Conservation (phyloP, 2,797 vertebrate genomes). For the Gadopsis bispinosus region DNA sequence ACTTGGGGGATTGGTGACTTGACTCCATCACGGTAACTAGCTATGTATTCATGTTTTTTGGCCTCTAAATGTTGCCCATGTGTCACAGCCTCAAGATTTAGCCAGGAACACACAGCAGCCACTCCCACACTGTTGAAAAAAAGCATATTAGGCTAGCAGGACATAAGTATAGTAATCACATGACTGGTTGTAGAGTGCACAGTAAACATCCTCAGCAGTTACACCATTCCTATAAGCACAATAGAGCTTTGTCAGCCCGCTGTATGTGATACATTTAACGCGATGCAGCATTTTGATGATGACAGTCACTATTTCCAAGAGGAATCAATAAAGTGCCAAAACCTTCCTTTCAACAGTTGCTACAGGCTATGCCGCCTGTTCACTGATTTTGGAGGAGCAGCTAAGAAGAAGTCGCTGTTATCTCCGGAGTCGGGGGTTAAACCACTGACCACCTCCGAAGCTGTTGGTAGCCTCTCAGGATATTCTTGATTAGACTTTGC, state of each 20-base stretch:
- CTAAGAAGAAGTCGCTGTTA: slow-evolving; percentile 50
- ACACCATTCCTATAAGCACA: slow-evolving; percentile 69
- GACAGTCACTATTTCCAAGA: slow-evolving; percentile 56
- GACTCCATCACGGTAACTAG: slow-evolving; percentile 11
- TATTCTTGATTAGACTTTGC: neutral
- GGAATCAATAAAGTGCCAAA: slow-evolving; percentile 71
- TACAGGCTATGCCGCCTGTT: slow-evolving; percentile 38
- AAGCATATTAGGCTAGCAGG: slow-evolving; percentile 63
- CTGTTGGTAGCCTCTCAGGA: neutral
- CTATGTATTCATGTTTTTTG: slow-evolving; percentile 47
- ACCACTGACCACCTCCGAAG: neutral
- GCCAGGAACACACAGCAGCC: slow-evolving; percentile 58
- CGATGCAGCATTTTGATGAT: slow-evolving; percentile 70
- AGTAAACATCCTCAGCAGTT: slow-evolving; percentile 53
- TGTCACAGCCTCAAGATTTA: slow-evolving; percentile 57
- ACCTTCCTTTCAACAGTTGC: slow-evolving; percentile 51
- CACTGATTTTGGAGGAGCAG: slow-evolving; percentile 14
- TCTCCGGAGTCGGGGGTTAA: slow-evolving; percentile 25
- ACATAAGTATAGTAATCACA: slow-evolving; percentile 50
- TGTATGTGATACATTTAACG: slow-evolving; percentile 64
- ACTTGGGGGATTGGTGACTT: slow-evolving; percentile 12
- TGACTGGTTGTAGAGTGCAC: slow-evolving; percentile 37
- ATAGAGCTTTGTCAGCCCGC: slow-evolving; percentile 63
- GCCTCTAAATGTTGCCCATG: slow-evolving; percentile 48
- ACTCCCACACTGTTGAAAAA: slow-evolving; percentile 55